Percentiles rank a stretch among this genome's conserved stretches.
phyloP scores from a whole-genome alignment of 2,888 invertebrate species.

The Pasiphila rectangulata region DNA sequence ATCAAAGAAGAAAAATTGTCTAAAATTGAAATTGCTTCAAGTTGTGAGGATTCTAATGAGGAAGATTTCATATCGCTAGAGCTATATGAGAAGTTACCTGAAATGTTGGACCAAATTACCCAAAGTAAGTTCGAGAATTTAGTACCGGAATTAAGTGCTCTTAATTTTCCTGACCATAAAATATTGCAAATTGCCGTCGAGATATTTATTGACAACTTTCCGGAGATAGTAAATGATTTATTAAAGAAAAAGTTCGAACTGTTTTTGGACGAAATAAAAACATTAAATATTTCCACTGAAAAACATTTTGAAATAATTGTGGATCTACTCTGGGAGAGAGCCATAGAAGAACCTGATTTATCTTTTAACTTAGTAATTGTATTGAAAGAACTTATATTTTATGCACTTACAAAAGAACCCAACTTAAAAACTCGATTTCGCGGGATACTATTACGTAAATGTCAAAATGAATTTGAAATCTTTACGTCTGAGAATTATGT shows the following conservation, averaged over 20 bases:
- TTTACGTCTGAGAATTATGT: constrained; percentile 86
- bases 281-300: constrained; percentile 88
- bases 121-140: background rate
- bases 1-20: constrained; percentile 85
- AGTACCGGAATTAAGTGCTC: background rate
- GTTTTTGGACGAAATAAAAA: constrained; percentile 87
- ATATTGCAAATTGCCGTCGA: constrained; percentile 66
- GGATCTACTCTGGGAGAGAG: constrained; percentile 95
- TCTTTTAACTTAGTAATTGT: constrained; percentile 94
- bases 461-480: constrained; percentile 94
- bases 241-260: constrained; percentile 89
- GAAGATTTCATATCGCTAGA: constrained; percentile 79
- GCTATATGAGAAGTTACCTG: constrained; percentile 89
- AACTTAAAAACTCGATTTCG: too few relatives aligned
- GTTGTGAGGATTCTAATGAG: constrained; percentile 63
- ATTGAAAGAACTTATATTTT: constrained; percentile 84
- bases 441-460: constrained; percentile 88
- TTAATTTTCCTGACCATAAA: constrained; percentile 2
- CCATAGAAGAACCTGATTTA: constrained; percentile 96
- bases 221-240: background rate
- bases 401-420: background rate
- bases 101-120: constrained; percentile 95
- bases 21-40: constrained; percentile 52
- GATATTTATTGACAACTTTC: background rate
- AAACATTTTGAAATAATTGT: constrained; percentile 91